phyloP scores from a whole-genome alignment of 2,113 vertebrate species.

The Halichoeres trimaculatus region DNA sequence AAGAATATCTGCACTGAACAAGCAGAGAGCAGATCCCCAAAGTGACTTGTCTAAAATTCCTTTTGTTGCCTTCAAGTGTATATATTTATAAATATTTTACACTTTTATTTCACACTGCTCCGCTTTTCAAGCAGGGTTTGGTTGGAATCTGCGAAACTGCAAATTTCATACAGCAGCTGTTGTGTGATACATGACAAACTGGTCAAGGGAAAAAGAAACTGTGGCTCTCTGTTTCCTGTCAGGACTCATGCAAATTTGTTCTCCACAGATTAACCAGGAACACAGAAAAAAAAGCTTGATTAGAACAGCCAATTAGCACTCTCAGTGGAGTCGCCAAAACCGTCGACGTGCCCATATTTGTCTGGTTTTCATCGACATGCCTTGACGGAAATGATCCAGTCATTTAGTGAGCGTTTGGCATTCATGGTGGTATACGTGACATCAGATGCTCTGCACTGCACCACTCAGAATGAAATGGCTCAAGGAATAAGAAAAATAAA shows the following conservation, averaged over 20 bases:
- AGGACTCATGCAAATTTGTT: slow-evolving; percentile 30
- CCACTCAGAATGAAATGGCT: slow-evolving; percentile 38
- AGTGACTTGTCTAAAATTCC: slow-evolving; percentile 66
- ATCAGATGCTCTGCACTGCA: slow-evolving; percentile 44
- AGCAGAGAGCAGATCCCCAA: slow-evolving; percentile 37
- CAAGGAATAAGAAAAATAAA: slow-evolving; percentile 5
- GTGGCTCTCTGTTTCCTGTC: slow-evolving; percentile 23
- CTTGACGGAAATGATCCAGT: neutral
- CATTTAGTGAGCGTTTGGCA: neutral
- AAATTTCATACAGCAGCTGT: slow-evolving; percentile 67
- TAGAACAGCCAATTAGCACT: slow-evolving; percentile 10
- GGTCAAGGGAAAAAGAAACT: slow-evolving; percentile 40
- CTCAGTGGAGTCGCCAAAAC: neutral
- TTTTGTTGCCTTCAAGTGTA: slow-evolving; percentile 64
- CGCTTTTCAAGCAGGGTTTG: slow-evolving; percentile 52
- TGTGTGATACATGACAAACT: slow-evolving; percentile 64
- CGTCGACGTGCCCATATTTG: neutral
- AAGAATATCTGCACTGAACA: slow-evolving; percentile 32
- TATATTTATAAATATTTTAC: slow-evolving; percentile 75
- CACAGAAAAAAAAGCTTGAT: slow-evolving; percentile 9
- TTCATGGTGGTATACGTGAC: neutral
- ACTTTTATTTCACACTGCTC: slow-evolving; percentile 62
- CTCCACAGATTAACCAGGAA: slow-evolving; percentile 11
- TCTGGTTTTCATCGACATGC: neutral
- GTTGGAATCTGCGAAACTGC: slow-evolving; percentile 59